phyloP scores from a whole-genome alignment of 1,140 invertebrate genomes.

The Dendroctonus ponderosae region DNA sequence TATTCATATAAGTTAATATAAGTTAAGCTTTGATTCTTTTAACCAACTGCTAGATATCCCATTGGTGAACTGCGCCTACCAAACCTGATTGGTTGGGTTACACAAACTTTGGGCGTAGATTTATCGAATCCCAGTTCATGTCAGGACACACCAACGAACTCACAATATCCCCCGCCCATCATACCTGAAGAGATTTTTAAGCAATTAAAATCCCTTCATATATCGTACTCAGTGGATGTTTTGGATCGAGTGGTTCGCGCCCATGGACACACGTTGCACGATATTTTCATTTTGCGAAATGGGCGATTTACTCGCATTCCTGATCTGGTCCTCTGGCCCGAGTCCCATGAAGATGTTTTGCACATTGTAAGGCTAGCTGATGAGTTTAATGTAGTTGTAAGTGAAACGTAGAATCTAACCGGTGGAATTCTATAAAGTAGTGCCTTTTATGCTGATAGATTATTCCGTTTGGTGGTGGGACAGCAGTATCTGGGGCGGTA shows the following conservation, averaged over 20 bases:
- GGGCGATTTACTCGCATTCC: constrained; percentile 81
- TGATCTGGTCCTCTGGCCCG: constrained; percentile 92
- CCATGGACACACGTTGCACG: constrained; percentile 94
- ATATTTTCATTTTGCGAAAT: constrained; percentile 73
- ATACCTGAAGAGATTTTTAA: constrained; percentile 59
- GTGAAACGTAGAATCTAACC: neutral
- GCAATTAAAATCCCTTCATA: constrained; percentile 59
- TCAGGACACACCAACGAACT: constrained; percentile 54
- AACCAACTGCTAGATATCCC: constrained; percentile 65
- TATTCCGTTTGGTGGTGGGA: constrained; percentile 96
- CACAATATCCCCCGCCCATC: constrained; percentile 57
- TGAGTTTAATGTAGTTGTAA: constrained; percentile 67
- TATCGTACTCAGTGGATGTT: constrained; percentile 70
- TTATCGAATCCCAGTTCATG: constrained; percentile 49
- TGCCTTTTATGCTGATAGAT: constrained; percentile 10
- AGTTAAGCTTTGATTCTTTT: neutral
- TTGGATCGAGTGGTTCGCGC: constrained; percentile 83
- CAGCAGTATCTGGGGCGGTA: constrained; percentile 89
- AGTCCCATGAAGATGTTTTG: constrained; percentile 77
- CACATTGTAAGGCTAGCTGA: constrained; percentile 77
- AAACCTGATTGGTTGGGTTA: constrained; percentile 79
- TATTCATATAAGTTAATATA: no score
- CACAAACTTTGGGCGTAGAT: constrained; percentile 69
- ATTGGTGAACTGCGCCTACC: constrained; percentile 77
- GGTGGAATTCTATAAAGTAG: no score